Conservation (phyloP, 2,113 vertebrate genomes). For the Aldabrachelys gigantea region DNA sequence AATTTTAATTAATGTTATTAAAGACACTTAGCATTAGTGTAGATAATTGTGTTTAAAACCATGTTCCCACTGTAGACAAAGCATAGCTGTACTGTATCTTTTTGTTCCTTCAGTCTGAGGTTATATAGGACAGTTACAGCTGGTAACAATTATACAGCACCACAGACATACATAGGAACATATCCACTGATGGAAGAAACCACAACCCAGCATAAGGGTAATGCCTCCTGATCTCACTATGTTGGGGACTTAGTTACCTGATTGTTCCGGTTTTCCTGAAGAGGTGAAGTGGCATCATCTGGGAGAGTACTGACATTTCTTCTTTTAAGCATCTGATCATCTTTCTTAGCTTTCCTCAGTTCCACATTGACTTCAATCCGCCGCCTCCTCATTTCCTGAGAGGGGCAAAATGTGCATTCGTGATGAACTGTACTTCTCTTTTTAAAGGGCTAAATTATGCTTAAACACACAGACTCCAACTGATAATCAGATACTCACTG, state of each 20-base stretch:
- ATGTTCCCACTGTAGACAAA: not conserved
- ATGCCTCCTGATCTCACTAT: no score
- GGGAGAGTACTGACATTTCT: slow-evolving; percentile 86
- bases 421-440: slow-evolving; percentile 8
- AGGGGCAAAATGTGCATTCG: not conserved
- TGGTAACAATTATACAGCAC: not conserved
- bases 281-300: slow-evolving; percentile 92
- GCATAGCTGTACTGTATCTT: not conserved
- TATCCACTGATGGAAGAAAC: not conserved
- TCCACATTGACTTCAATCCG: slow-evolving; percentile 91
- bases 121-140: not conserved
- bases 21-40: not conserved
- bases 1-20: not conserved
- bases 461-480: not conserved
- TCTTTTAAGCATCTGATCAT: slow-evolving; percentile 93
- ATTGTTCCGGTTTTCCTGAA: slow-evolving; percentile 91
- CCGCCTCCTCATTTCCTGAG: slow-evolving; percentile 89
- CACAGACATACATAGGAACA: not conserved
- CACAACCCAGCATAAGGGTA: no score
- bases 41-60: not conserved
- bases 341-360: slow-evolving; percentile 92
- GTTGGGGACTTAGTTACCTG: slow-evolving; percentile 74
- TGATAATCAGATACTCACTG: slow-evolving; percentile 72
- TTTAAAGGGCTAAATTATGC: not conserved
- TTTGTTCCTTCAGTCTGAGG: not conserved